These are phyloP conservation scores for Drosophila watanabei DNA, from an alignment of 1,140 invertebrate species.

Conservation along the genomic window DNA sequence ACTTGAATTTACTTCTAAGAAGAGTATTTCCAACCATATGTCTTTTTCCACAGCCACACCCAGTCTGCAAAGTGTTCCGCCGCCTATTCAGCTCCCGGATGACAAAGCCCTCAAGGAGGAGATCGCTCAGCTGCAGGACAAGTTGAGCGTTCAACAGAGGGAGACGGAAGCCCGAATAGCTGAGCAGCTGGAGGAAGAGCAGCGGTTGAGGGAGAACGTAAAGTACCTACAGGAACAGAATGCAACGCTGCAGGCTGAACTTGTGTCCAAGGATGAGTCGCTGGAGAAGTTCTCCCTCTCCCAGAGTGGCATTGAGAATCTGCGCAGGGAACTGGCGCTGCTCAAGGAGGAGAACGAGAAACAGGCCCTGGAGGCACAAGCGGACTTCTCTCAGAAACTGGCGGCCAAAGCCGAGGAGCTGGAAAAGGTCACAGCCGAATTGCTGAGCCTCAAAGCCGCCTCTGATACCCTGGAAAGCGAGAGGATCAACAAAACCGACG, in stretches of 20 bases:
- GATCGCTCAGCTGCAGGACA: constrained; percentile 84
- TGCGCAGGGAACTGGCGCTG: constrained; percentile 64
- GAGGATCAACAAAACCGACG: constrained; percentile 58
- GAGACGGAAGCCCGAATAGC: constrained; percentile 67
- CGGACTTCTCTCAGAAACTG: constrained; percentile 51
- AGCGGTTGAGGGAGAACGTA: constrained; percentile 85
- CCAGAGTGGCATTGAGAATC: constrained; percentile 74
- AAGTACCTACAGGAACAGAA: constrained; percentile 85
- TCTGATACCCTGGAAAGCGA: constrained; percentile 62
- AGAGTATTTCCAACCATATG: no score
- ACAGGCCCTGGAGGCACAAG: constrained; percentile 44
- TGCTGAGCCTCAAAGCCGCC: constrained; percentile 43
- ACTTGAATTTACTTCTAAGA: background rate
- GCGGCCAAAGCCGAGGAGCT: constrained; percentile 53
- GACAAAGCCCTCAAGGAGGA: constrained; percentile 63
- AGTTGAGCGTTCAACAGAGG: constrained; percentile 65
- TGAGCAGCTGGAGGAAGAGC: constrained; percentile 76
- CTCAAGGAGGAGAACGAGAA: constrained; percentile 79
- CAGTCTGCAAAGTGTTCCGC: constrained; percentile 53
- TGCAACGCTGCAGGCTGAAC: constrained; percentile 64
- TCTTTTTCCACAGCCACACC: constrained; percentile 33
- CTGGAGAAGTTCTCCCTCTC: constrained; percentile 80
- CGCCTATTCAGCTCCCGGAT: constrained; percentile 43
- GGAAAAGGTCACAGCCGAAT: constrained; percentile 37
- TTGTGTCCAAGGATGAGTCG: constrained; percentile 73